Conservation (phyloP, 2,113 vertebrate species). For the Gobiocypris rarus region DNA sequence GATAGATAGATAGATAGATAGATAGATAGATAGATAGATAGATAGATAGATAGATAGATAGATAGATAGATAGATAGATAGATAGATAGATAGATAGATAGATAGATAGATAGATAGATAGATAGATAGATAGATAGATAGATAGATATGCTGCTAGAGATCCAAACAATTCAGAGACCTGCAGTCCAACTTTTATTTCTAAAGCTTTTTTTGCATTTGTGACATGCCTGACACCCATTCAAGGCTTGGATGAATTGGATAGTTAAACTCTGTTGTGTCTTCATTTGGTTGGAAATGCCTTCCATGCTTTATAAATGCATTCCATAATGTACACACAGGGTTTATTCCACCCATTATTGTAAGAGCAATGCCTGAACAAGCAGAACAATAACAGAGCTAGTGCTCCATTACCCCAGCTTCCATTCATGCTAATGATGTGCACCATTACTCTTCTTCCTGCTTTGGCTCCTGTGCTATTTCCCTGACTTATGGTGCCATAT, state of each 20-base stretch:
- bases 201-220: neutral
- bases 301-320: conserved; percentile 65
- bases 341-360: conserved; percentile 56
- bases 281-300: conserved; percentile 57
- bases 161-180: neutral
- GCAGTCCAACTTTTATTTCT: neutral
- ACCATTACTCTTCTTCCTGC: conserved; percentile 63
- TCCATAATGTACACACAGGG: conserved; percentile 57
- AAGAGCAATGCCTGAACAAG: conserved; percentile 68
- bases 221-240: neutral
- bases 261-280: conserved; percentile 47
- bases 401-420: conserved; percentile 70
- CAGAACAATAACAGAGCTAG: conserved; percentile 61
- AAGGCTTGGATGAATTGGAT: conserved; percentile 40
- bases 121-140: no score
- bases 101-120: no score
- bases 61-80: no score
- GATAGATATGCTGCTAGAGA: neutral
- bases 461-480: conserved; percentile 63
- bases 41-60: neutral
- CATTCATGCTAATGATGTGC: conserved; percentile 72
- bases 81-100: no score
- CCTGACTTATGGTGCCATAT: conserved; percentile 67
- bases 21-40: neutral
- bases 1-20: neutral